phyloP scores from a whole-genome alignment of 2,797 vertebrate genomes.

The Eulemur mongoz region DNA sequence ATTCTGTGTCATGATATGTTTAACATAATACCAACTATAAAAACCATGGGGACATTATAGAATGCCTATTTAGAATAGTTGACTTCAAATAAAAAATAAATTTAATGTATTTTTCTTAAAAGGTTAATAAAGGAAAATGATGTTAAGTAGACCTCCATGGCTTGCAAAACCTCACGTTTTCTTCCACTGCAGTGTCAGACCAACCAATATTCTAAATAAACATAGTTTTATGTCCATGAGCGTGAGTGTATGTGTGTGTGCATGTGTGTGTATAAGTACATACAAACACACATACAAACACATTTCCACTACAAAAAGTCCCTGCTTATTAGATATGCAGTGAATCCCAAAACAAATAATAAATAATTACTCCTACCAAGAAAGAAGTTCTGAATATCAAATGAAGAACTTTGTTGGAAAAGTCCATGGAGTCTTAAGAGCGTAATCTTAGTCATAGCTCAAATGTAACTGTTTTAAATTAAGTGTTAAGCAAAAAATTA shows the following conservation, averaged over 20 bases:
- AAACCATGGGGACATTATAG: background rate
- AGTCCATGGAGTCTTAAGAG: background rate
- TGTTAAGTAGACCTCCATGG: background rate
- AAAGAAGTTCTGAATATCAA: constrained; percentile 13
- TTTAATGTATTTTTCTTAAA: background rate
- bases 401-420: constrained; percentile 25
- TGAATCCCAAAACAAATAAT: background rate
- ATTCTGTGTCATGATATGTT: background rate
- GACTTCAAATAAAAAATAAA: background rate
- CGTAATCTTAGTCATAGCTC: background rate
- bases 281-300: background rate
- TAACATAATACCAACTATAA: background rate
- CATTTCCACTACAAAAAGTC: accelerated
- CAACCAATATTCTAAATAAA: background rate
- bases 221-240: background rate
- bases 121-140: background rate
- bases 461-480: background rate
- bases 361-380: background rate
- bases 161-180: background rate
- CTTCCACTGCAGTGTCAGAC: background rate
- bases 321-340: background rate
- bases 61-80: background rate
- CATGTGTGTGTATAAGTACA: background rate
- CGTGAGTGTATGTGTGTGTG: background rate
- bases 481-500: background rate